phyloP scores from a whole-genome alignment of 2,888 invertebrate genomes.

The Eristalis tenax region DNA sequence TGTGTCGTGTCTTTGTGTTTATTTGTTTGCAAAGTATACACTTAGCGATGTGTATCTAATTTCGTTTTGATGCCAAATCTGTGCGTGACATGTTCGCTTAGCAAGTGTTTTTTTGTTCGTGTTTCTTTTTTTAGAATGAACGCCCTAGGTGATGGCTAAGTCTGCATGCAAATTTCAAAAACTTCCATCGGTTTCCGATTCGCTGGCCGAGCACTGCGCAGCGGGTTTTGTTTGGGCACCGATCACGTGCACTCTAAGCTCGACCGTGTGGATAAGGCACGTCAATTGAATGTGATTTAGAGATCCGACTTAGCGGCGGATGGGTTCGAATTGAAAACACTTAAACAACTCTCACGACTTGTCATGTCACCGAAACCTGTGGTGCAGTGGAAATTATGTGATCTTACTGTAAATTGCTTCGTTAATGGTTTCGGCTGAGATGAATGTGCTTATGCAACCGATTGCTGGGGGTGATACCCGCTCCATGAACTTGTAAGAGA shows the following conservation, averaged over 20 bases:
- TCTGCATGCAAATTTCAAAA: neutral
- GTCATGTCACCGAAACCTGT: neutral
- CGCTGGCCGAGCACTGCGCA: neutral
- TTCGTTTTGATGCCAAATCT: slow-evolving; percentile 18
- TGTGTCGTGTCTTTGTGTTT: slow-evolving; percentile 16
- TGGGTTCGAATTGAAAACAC: neutral
- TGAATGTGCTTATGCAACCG: slow-evolving; percentile 11
- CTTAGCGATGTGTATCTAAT: slow-evolving; percentile 62
- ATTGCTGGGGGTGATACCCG: neutral
- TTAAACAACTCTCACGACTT: slow-evolving; percentile 19
- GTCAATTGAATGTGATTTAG: neutral
- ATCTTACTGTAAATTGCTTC: neutral
- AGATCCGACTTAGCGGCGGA: neutral
- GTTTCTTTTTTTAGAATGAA: neutral
- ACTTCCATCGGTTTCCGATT: neutral
- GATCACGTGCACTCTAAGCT: neutral
- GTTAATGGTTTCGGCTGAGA: slow-evolving; percentile 1
- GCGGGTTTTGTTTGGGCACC: neutral
- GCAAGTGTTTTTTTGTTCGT: neutral
- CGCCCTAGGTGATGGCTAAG: neutral
- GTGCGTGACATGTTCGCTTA: slow-evolving; percentile 39
- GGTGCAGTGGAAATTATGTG: neutral
- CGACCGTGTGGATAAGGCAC: neutral
- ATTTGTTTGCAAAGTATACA: slow-evolving; percentile 55
- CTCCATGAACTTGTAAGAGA: neutral